These are phyloP conservation scores for Molorchus minor DNA, from an alignment of 2,888 invertebrate genomes.

Conservation along the genomic window DNA sequence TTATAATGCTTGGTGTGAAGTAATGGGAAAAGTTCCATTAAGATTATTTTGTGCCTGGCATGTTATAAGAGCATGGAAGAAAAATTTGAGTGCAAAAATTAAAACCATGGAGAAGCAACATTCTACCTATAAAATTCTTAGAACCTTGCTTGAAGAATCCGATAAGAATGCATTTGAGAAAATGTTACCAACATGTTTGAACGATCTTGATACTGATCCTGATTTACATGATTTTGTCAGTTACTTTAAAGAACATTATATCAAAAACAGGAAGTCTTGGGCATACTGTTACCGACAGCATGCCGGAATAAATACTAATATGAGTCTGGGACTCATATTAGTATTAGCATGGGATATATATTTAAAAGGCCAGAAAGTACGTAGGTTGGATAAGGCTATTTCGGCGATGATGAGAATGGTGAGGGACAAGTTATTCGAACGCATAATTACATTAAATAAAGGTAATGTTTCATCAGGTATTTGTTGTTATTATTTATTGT, in stretches of 20 bases:
- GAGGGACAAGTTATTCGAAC: constrained; percentile 41
- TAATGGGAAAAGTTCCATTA: constrained; percentile 22
- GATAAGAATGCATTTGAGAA: constrained; percentile 27
- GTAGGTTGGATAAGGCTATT: constrained; percentile 42
- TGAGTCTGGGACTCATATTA: constrained; percentile 32
- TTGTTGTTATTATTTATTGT: not conserved
- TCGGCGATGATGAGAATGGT: constrained; percentile 42
- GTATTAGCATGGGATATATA: constrained; percentile 39
- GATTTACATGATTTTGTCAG: constrained; percentile 28
- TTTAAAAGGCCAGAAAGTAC: constrained; percentile 39
- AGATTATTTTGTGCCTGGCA: constrained; percentile 36
- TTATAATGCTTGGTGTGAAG: constrained; percentile 31
- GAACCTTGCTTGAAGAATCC: constrained; percentile 33
- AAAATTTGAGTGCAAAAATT: constrained; percentile 31
- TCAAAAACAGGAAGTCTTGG: constrained; percentile 32
- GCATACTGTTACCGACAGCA: constrained; percentile 34
- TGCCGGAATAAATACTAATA: constrained; percentile 30
- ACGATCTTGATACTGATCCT: constrained; percentile 12
- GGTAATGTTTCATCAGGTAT: constrained; percentile 36
- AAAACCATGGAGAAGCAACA: constrained; percentile 15
- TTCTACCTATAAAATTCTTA: constrained; percentile 18
- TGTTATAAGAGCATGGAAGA: constrained; percentile 28
- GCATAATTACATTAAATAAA: constrained; percentile 38
- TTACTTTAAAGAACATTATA: constrained; percentile 34
- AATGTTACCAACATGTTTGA: constrained; percentile 29